Evolutionary conservation across 2,888 invertebrate genomes (phyloP).

Genomic region (Scaptomyza reducta): DNA sequence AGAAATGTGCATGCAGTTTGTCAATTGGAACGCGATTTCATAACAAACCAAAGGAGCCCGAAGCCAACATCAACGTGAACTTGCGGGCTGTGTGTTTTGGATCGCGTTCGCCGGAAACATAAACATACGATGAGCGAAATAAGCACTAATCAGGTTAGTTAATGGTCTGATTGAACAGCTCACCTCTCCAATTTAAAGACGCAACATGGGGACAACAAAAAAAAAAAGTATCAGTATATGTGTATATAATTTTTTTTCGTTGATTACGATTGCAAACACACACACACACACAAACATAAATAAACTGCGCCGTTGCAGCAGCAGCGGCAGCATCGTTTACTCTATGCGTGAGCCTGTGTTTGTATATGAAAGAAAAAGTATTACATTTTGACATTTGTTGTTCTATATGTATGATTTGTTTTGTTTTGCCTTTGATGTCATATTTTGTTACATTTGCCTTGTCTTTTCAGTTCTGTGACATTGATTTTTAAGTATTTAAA

Average conservation of each 20-base stretch:
- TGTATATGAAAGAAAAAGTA: constrained; percentile 16
- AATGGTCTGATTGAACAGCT: constrained; percentile 33
- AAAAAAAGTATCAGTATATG: constrained; percentile 32
- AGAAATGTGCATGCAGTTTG: constrained; percentile 47
- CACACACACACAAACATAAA: constrained; percentile 29
- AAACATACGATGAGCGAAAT: constrained; percentile 72
- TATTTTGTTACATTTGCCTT: constrained; percentile 58
- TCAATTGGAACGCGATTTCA: constrained; percentile 35
- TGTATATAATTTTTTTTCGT: constrained; percentile 27
- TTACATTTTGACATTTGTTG: constrained; percentile 30
- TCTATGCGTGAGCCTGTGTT: constrained; percentile 9
- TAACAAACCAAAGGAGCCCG: constrained; percentile 28
- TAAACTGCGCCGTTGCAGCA: constrained; percentile 59
- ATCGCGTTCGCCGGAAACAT: constrained; percentile 56
- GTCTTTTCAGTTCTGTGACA: constrained; percentile 73
- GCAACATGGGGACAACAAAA: constrained; percentile 13
- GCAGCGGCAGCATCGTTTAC: constrained; percentile 16
- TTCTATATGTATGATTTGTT: constrained; percentile 25
- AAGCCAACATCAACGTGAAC: constrained; percentile 30
- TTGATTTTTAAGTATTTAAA: constrained; percentile 63
- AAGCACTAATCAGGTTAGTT: constrained; percentile 76
- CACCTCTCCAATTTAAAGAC: constrained; percentile 11
- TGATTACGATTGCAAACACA: constrained; percentile 57
- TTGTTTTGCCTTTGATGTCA: constrained; percentile 53
- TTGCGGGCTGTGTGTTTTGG: constrained; percentile 46